These are phyloP conservation scores for Cryptus viduatorius DNA, from an alignment of 2,888 invertebrate genomes.

Conservation along the genomic window DNA sequence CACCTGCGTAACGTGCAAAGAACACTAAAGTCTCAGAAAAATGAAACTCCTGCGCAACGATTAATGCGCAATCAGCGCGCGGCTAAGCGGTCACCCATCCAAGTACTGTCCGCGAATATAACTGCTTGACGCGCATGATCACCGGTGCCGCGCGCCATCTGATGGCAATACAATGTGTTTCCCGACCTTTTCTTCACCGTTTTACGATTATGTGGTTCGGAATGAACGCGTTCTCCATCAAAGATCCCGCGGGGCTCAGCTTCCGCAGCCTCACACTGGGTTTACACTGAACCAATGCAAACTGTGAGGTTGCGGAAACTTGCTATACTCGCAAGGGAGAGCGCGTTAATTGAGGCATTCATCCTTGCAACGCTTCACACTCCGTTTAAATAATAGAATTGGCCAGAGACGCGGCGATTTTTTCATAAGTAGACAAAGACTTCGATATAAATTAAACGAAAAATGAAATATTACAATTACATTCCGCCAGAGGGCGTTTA, in stretches of 20 bases:
- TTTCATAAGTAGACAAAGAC: not conserved
- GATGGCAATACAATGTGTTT: too few relatives aligned
- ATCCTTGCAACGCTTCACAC: not conserved
- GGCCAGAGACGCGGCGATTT: not conserved
- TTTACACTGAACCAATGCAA: conserved; percentile 20
- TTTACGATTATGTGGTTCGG: conserved; percentile 10
- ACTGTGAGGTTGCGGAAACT: conserved; percentile 13
- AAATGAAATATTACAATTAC: not conserved
- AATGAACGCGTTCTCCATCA: conserved; percentile 40
- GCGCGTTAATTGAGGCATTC: not conserved
- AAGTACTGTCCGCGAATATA: too few relatives aligned
- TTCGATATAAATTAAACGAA: not conserved
- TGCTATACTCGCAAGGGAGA: not conserved
- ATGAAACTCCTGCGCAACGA: too few relatives aligned
- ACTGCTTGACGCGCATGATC: too few relatives aligned
- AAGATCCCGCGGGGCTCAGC: conserved; percentile 42
- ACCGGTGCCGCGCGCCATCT: too few relatives aligned
- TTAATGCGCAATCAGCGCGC: too few relatives aligned
- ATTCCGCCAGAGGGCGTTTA: too few relatives aligned
- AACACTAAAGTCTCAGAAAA: too few relatives aligned
- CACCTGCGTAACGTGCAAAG: too few relatives aligned
- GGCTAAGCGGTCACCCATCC: too few relatives aligned
- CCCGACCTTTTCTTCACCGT: not conserved
- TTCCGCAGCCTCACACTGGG: too few relatives aligned
- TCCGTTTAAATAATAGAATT: not conserved